phyloP scores from a whole-genome alignment of 2,797 vertebrate genomes.

The Etheostoma perlongum region DNA sequence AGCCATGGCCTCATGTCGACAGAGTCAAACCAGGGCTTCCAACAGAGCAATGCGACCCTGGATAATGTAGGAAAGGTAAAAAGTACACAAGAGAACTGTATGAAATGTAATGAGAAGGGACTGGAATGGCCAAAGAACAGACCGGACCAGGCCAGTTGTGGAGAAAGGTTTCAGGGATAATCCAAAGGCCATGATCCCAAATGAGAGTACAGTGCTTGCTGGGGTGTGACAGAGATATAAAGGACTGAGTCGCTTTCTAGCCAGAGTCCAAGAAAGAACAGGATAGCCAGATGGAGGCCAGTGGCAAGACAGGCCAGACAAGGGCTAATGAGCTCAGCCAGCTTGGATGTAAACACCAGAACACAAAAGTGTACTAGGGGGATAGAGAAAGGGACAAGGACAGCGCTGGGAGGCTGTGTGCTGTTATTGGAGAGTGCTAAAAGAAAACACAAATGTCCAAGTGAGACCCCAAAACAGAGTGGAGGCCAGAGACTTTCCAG shows the following conservation, averaged over 20 bases:
- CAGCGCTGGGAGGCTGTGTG: conserved; percentile 34
- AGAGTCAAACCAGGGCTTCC: conserved; percentile 21
- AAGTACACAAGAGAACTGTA: conserved; percentile 7
- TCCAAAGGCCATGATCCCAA: conserved; percentile 22
- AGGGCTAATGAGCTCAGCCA: conserved; percentile 37
- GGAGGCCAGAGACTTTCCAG: conserved; percentile 55
- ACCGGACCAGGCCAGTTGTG: not conserved
- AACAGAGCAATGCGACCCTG: conserved; percentile 12
- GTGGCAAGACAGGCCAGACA: conserved; percentile 33
- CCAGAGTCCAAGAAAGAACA: conserved; percentile 21
- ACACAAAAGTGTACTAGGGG: conserved; percentile 7
- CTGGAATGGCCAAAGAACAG: not conserved
- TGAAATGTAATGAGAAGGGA: conserved; percentile 10
- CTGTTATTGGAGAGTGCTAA: conserved; percentile 45
- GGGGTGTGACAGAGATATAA: conserved; percentile 40
- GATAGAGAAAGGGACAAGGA: conserved; percentile 45
- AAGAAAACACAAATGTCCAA: conserved; percentile 45
- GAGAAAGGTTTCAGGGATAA: conserved; percentile 10
- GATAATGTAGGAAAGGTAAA: conserved; percentile 26
- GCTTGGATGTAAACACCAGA: conserved; percentile 41
- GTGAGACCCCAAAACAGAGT: conserved; percentile 37
- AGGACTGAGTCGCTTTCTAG: conserved; percentile 25
- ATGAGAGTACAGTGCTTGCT: conserved; percentile 13
- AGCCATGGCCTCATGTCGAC: not conserved
- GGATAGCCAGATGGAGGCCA: conserved; percentile 34